Evolutionary conservation across 64 coral and sea anemone genomes (phyloP), one percentile per base, ranked within the genome.

Genomic region (Dendrophyllia cribrosa): DNA sequence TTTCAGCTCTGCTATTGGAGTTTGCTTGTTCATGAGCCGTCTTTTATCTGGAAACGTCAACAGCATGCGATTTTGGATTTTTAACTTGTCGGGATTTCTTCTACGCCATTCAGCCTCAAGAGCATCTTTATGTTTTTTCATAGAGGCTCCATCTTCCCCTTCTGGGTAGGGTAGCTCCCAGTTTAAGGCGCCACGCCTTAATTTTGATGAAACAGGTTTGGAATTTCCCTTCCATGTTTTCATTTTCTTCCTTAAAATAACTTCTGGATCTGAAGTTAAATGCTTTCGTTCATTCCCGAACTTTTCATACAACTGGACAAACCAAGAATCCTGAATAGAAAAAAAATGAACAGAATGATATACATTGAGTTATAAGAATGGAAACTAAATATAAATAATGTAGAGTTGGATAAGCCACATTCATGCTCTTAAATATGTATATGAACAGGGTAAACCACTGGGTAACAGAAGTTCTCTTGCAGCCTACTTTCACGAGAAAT

Each of bases 141-240:
- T 52, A 7, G 89, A 91, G 15, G 70, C 67, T 58, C 84, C 78
- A 92, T 92, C 90, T 34, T 92, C 90, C 13, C 89, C 80, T 25
- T 83, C 80, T 92, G 80, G 80, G 79, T 75, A 86, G 20, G 80
- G 90, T 81, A 80, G 70, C 59, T 85, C 79, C 69, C 90, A 86
- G 70, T 86, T 92, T 15, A 92, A 75, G 12, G 52, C 81, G 7
- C 81, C 89, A 55, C 66, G 58, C 34, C 71, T 75, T 7, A 86
- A 50, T 25, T 92, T 76, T 9, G 79, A 34, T 4, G 23, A 19
- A 17, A 81, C 25, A 13, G 21, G 6, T 10, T 10, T 20, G 55
- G 15, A 19, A 63, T 45, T 34, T 43, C 10, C 15, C 17, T 21
- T 6, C 25, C 43, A 0, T 34, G 34, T 15, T 72, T 72, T 72